These are phyloP conservation scores for Speoplatyrhinus poulsoni DNA, from an alignment of 2,113 vertebrate species.

Conservation along the genomic window DNA sequence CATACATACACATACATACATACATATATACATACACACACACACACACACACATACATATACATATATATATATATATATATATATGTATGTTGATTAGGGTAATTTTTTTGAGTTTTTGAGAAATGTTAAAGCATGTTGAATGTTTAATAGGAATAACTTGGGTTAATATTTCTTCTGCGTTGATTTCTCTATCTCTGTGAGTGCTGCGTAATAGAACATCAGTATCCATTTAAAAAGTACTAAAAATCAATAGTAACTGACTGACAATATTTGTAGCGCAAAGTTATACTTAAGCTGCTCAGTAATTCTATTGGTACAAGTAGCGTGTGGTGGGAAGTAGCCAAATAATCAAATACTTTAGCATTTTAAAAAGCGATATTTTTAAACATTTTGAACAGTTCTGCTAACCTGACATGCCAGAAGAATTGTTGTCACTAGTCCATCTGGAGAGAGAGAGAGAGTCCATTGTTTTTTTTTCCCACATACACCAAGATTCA, in stretches of 20 bases:
- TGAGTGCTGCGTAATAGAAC: conserved; percentile 71
- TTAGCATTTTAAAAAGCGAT: conserved; percentile 33
- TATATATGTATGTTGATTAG: conserved; percentile 58
- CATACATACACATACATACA: too few relatives aligned
- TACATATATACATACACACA: too few relatives aligned
- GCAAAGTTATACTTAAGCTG: conserved; percentile 61
- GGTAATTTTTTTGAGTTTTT: conserved; percentile 64
- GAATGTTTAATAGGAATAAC: conserved; percentile 73
- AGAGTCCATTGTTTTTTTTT: conserved; percentile 24
- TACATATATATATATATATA: background rate
- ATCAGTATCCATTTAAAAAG: conserved; percentile 48
- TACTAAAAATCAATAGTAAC: conserved; percentile 53
- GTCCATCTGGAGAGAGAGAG: too few relatives aligned
- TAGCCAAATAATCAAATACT: conserved; percentile 57
- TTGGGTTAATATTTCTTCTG: conserved; percentile 52
- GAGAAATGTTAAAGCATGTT: conserved; percentile 77
- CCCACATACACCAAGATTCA: conserved; percentile 19
- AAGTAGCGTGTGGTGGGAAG: conserved; percentile 71
- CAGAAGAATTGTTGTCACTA: too few relatives aligned
- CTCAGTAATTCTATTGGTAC: conserved; percentile 71
- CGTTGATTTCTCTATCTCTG: conserved; percentile 54
- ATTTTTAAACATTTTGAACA: conserved; percentile 36
- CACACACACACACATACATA: too few relatives aligned
- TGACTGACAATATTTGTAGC: conserved; percentile 52
- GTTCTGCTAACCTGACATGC: conserved; percentile 26